A percentile compares a stretch with the other conserved stretches of the same genome.
Conservation (phyloP, 2,113 vertebrate species). For the Cyphomyrus discorhynchus region DNA sequence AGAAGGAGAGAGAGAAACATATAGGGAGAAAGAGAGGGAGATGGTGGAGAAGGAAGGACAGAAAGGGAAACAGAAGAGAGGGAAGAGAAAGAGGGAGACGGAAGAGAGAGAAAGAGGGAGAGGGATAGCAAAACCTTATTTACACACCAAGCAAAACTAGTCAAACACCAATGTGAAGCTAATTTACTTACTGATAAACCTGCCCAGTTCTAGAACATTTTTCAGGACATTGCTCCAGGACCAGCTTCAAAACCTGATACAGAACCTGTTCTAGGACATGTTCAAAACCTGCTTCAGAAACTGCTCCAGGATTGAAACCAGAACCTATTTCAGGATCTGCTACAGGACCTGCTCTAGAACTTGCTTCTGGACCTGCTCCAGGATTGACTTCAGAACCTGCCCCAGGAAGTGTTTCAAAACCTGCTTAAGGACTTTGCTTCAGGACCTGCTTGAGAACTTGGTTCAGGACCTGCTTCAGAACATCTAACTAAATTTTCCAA, state of each 20-base stretch:
- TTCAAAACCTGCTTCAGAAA: neutral
- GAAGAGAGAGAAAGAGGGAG: neutral
- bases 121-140: neutral
- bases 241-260: neutral
- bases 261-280: neutral
- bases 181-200: neutral
- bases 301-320: neutral
- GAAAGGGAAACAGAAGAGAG: neutral
- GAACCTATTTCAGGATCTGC: neutral
- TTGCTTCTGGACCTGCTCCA: neutral
- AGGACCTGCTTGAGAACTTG: neutral
- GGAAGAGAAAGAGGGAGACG: conserved; percentile 20
- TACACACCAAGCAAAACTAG: neutral
- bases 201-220: neutral
- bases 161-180: neutral
- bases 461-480: neutral
- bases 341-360: neutral
- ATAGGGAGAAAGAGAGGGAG: no score
- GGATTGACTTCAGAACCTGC: neutral
- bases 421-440: neutral
- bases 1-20: neutral
- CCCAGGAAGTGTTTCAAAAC: neutral
- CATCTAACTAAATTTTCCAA: neutral
- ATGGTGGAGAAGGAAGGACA: neutral
- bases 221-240: neutral